Evolutionary conservation across 2,797 vertebrate species (phyloP).

Genomic region (Schizopygopsis pylzovi): DNA sequence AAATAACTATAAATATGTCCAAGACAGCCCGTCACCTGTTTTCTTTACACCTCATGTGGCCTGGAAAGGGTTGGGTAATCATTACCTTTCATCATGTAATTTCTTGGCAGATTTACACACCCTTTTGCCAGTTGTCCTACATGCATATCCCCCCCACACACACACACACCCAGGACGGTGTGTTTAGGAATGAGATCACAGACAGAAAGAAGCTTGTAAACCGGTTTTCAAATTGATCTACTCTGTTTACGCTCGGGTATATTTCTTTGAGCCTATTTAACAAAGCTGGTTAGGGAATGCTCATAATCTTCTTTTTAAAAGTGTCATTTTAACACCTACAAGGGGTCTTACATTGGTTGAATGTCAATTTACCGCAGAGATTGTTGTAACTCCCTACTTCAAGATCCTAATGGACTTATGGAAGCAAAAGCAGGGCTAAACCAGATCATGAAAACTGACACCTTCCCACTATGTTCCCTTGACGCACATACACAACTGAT

Average conservation of each 20-base stretch:
- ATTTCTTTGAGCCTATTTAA: not conserved
- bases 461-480: conserved; percentile 8
- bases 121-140: not conserved
- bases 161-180: not conserved
- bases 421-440: conserved; percentile 22
- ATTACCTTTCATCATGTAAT: conserved; percentile 41
- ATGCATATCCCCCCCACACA: not conserved
- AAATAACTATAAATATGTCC: conserved; percentile 28
- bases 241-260: not conserved
- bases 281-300: not conserved
- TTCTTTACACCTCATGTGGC: conserved; percentile 11
- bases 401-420: conserved; percentile 13
- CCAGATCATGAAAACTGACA: conserved; percentile 23
- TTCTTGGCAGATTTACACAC: conserved; percentile 2
- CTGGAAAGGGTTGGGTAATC: conserved; percentile 7
- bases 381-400: not conserved
- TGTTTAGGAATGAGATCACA: conserved; percentile 32
- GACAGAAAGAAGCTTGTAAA: not conserved
- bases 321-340: not conserved
- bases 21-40: not conserved
- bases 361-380: not conserved
- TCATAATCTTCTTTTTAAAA: not conserved
- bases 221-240: not conserved
- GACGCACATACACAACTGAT: conserved; percentile 17
- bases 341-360: not conserved